A percentile compares a stretch with the other conserved stretches of the same genome.
These are phyloP conservation scores for Barnardius zonarius DNA, from an alignment of 2,113 vertebrate species.

Conservation along the genomic window DNA sequence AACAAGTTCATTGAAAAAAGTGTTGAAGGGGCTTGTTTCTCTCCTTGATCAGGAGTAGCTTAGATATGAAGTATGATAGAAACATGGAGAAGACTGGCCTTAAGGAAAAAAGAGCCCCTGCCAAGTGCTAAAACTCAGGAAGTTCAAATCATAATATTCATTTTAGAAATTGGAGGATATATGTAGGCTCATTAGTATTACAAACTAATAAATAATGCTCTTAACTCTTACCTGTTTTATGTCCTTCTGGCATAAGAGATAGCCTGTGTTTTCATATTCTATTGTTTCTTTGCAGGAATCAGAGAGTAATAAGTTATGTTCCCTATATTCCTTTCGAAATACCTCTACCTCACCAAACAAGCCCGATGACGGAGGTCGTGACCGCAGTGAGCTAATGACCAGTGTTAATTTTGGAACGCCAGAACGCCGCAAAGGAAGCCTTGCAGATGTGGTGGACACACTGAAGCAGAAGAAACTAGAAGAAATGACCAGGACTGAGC, in stretches of 20 bases:
- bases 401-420: conserved; percentile 96
- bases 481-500: conserved; percentile 98
- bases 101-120: neutral
- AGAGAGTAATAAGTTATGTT: conserved; percentile 99
- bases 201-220: neutral
- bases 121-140: neutral
- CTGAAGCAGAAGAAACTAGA: conserved; percentile 99
- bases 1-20: neutral
- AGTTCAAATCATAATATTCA: neutral
- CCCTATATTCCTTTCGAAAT: conserved; percentile 99
- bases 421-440: conserved; percentile 97
- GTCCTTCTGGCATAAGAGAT: neutral
- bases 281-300: conserved; percentile 86
- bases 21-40: neutral
- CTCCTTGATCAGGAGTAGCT: neutral
- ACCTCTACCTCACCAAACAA: conserved; percentile 99
- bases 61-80: neutral
- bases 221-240: neutral
- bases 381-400: conserved; percentile 92
- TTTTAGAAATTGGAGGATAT: neutral
- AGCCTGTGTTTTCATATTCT: conserved; percentile 40
- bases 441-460: conserved; percentile 97
- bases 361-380: conserved; percentile 95
- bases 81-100: neutral
- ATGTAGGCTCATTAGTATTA: neutral